Evolutionary conservation across 2,113 vertebrate genomes (phyloP).

Genomic region (Lucifuga dentata): DNA sequence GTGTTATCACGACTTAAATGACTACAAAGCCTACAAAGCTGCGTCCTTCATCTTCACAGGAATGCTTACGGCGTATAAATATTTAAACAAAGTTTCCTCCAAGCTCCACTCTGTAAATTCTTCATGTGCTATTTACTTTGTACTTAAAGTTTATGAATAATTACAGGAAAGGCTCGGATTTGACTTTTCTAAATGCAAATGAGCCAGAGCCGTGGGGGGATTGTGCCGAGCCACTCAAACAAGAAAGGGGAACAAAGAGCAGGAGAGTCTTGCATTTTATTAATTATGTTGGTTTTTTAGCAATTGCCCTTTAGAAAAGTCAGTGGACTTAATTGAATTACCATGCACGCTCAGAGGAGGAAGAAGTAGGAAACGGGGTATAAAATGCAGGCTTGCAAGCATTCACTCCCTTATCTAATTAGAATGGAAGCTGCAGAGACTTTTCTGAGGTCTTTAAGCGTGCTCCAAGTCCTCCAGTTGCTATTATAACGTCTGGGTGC

Average conservation of each 20-base stretch:
- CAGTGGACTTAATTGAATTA: constrained; percentile 78
- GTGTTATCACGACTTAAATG: no score
- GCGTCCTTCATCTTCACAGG: no score
- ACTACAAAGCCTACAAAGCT: no score
- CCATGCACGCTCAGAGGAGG: constrained; percentile 40
- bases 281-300: constrained; percentile 77
- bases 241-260: constrained; percentile 57
- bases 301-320: constrained; percentile 70
- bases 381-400: constrained; percentile 32
- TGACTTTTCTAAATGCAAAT: constrained; percentile 74
- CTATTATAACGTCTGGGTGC: constrained; percentile 33
- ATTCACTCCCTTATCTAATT: constrained; percentile 44
- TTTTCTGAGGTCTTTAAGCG: neutral
- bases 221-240: constrained; percentile 54
- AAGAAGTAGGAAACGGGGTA: constrained; percentile 35
- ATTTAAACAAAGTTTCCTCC: constrained; percentile 20
- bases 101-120: neutral
- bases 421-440: constrained; percentile 23
- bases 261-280: constrained; percentile 69
- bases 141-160: constrained; percentile 52
- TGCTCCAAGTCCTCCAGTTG: constrained; percentile 35
- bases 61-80: no score
- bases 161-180: constrained; percentile 48
- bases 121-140: constrained; percentile 37
- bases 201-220: constrained; percentile 21